Evolutionary conservation across 2,113 vertebrate species (phyloP).

Genomic region (Chaetorhynchus papuensis): DNA sequence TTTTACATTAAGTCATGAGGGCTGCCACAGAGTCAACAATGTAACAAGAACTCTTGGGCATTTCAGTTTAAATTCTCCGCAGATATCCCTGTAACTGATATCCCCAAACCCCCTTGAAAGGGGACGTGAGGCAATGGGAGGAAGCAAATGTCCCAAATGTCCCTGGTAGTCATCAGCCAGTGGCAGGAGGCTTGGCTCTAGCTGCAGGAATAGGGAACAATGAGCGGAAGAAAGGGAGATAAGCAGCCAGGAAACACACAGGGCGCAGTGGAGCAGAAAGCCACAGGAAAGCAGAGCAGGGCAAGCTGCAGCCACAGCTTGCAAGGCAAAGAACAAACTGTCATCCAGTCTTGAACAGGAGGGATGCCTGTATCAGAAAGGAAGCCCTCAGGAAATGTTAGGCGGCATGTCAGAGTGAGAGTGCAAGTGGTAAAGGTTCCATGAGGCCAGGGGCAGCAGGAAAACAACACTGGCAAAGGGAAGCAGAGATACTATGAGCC

Average conservation of each 20-base stretch:
- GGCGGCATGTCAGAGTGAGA: not conserved
- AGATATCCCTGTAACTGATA: not conserved
- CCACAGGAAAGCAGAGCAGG: not conserved
- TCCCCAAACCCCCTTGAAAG: not conserved
- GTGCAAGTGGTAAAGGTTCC: not conserved
- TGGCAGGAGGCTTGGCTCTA: not conserved
- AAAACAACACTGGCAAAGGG: not conserved
- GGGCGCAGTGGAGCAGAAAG: not conserved
- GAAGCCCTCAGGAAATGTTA: not conserved
- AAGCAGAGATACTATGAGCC: not conserved
- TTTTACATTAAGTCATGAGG: not conserved
- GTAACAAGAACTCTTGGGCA: not conserved
- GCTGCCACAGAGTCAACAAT: not conserved
- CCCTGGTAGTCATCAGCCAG: not conserved
- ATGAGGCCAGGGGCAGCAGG: not conserved
- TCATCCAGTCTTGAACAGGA: not conserved
- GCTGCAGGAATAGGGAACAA: not conserved
- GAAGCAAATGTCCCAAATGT: not conserved
- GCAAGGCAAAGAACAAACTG: not conserved
- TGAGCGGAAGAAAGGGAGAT: not conserved
- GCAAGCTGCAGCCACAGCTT: not conserved
- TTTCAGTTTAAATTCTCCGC: not conserved
- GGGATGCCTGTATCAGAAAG: not conserved
- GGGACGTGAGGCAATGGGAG: not conserved
- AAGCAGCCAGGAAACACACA: constrained; percentile 7